Conservation (phyloP, 2,797 vertebrate species). For the Melanotaenia nigrans region DNA sequence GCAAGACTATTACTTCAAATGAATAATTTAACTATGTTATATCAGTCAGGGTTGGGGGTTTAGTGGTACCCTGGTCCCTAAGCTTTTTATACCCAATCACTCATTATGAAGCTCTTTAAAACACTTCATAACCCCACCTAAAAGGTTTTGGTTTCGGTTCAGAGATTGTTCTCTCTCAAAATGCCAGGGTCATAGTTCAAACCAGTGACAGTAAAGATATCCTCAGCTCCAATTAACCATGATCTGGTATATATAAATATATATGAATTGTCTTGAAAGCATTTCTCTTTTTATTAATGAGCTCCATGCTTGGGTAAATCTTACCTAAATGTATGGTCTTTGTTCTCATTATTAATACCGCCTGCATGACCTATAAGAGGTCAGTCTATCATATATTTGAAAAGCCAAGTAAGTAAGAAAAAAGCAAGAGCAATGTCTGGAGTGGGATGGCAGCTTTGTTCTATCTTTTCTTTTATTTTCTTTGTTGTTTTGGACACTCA, state of each 20-base stretch:
- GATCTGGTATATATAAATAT: constrained; percentile 39
- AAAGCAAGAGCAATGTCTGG: neutral
- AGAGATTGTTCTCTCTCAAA: constrained; percentile 61
- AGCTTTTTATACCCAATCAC: constrained; percentile 73
- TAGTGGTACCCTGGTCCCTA: constrained; percentile 66
- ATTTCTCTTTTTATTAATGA: constrained; percentile 63
- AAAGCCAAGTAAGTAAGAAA: constrained; percentile 5
- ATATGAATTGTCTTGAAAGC: constrained; percentile 28
- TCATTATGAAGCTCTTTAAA: constrained; percentile 72
- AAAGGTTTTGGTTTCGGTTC: constrained; percentile 62
- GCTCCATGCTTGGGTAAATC: constrained; percentile 33
- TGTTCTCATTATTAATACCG: constrained; percentile 61
- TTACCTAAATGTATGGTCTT: constrained; percentile 41
- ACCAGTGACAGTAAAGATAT: constrained; percentile 61
- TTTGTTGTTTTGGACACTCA: neutral
- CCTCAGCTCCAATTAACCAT: constrained; percentile 67
- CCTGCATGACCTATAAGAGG: constrained; percentile 17
- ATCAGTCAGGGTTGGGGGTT: constrained; percentile 76
- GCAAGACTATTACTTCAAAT: constrained; percentile 81
- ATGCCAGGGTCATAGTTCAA: constrained; percentile 71
- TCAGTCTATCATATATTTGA: constrained; percentile 49
- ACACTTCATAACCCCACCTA: constrained; percentile 45
- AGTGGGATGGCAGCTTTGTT: neutral
- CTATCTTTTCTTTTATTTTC: neutral
- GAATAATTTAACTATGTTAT: constrained; percentile 83